Evolutionary conservation across 2,113 vertebrate species (phyloP).

Genomic region (Neopipo cinnamomea): DNA sequence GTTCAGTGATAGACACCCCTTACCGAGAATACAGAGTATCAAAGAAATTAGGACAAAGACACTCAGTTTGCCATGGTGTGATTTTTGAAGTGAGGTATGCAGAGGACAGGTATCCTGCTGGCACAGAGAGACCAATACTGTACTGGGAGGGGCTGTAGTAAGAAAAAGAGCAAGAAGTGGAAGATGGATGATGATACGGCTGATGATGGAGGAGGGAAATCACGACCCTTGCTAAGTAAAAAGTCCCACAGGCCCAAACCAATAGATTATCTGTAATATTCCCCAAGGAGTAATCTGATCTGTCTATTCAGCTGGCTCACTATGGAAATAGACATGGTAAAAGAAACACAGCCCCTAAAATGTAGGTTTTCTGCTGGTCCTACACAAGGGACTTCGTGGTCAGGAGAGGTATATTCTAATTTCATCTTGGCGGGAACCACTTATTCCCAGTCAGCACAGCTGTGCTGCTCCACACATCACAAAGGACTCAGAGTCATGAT

Average conservation of each 20-base stretch:
- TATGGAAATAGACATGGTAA: not conserved
- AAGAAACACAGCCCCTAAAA: not conserved
- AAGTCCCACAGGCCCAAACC: not conserved
- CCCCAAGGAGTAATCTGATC: not conserved
- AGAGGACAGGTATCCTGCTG: not conserved
- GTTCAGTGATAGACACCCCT: not conserved
- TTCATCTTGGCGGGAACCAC: not conserved
- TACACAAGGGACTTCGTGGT: not conserved
- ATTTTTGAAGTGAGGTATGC: not conserved
- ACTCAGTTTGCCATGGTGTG: not conserved
- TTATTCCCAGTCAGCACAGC: not conserved
- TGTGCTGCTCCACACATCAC: not conserved
- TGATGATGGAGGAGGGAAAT: not conserved
- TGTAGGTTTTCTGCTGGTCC: not conserved
- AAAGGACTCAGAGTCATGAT: conserved; percentile 42
- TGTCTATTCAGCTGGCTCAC: not conserved
- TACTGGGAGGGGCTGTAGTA: not conserved
- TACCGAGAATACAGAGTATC: not conserved
- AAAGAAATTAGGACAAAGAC: not conserved
- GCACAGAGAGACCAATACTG: not conserved
- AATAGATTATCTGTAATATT: not conserved
- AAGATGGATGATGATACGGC: not conserved
- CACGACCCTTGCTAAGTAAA: not conserved
- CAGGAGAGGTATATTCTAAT: not conserved
- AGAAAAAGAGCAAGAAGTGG: not conserved